Evolutionary conservation across 1,140 invertebrate species (phyloP), one percentile per base, ranked within the genome.

Genomic region (Solen grandis): DNA sequence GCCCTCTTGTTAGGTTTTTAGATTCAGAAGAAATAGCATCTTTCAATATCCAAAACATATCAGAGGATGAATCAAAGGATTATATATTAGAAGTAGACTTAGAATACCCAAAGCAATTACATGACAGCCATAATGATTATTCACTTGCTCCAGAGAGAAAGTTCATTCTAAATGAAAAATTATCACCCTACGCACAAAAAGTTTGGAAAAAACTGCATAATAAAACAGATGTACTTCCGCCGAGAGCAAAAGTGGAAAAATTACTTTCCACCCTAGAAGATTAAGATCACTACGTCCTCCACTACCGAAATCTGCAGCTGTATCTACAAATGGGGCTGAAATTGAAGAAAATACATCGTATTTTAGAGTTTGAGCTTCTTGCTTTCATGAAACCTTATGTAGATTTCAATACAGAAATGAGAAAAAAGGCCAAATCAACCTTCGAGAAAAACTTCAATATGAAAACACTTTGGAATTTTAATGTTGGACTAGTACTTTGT

Each of bases 51-150:
- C 60, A 80, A 52, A 86, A 85, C 78, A 84, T 92, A 35, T 35
- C 86, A 19, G 84, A 92, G 81, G 87, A 93, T 89, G 85, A 88
- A 76, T 38, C 87, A 29, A 79, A 81, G 57, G 94, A 94, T 8
- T 94, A 93, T 81, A 93, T 94, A 74, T 87, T 95, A 54, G 94
- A n/a, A n/a, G n/a, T n/a, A n/a, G n/a, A n/a, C n/a, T n/a, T n/a
- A n/a, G n/a, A n/a, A n/a, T n/a, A n/a, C 81, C 89, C 90, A n/a
- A 10, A 85, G 57, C 1, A 91, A 25, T 57, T 94, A 25, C 94
- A 94, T 88, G 89, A 94, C 63, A 25, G 29, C 5, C 93, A 94
- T 88, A 92, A 89, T 81, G 92, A 94, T 82, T 93, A 93, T 55
- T 94, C 93, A 38, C 91, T 93, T 80, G 92, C 90, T 81, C 85